Percentiles rank a stretch among this genome's conserved stretches.
Evolutionary conservation across 1,140 invertebrate genomes (phyloP).

Genomic region (Panagrolaimus sp.): DNA sequence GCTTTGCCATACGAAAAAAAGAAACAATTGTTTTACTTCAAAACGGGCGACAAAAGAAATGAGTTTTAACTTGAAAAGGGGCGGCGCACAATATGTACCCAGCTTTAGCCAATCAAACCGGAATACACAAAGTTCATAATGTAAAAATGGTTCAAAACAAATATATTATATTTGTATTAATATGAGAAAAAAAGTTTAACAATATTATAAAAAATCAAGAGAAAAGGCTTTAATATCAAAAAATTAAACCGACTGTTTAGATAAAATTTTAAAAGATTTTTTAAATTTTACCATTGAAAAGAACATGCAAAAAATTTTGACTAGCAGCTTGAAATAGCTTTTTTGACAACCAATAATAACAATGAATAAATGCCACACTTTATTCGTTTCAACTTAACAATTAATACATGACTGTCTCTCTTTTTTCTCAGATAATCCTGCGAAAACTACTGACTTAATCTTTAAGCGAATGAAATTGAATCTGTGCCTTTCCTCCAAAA

Average conservation of each 20-base stretch:
- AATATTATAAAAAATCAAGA: neutral
- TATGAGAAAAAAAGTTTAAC: neutral
- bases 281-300: too few species aligned
- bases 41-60: neutral
- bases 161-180: neutral
- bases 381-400: too few species aligned
- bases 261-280: neutral
- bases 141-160: too few species aligned
- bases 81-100: conserved; percentile 9
- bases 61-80: neutral
- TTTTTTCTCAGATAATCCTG: too few species aligned
- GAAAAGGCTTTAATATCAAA: neutral
- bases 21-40: neutral
- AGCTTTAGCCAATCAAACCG: neutral
- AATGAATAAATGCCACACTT: neutral
- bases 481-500: too few species aligned
- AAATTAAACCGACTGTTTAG: neutral
- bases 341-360: neutral
- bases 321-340: neutral
- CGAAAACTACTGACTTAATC: too few species aligned
- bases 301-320: neutral
- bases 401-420: too few species aligned
- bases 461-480: too few species aligned
- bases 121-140: too few species aligned
- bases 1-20: conserved; percentile 11